Percentiles rank a stretch among this genome's conserved stretches.
These are phyloP conservation scores for Pristionchus fissidentatus DNA, from an alignment of 2,888 invertebrate genomes.

Conservation along the genomic window DNA sequence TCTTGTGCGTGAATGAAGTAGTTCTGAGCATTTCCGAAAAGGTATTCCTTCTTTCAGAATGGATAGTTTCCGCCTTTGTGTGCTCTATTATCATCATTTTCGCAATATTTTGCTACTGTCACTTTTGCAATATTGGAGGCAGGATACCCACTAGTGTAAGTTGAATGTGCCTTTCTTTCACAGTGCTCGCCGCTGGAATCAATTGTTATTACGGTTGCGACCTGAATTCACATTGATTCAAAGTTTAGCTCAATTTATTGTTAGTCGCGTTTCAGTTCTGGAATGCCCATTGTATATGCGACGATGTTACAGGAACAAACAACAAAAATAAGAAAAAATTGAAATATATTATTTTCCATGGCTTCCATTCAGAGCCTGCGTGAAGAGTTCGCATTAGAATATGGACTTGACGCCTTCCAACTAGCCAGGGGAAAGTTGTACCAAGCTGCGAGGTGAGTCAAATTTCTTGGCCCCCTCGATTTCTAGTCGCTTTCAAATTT, in stretches of 20 bases:
- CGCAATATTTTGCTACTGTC: not conserved
- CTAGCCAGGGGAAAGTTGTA: not conserved
- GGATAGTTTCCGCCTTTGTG: not conserved
- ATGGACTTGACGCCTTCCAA: not conserved
- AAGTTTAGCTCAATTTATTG: not conserved
- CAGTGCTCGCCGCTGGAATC: no score
- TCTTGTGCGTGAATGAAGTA: not conserved
- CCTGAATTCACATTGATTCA: not conserved
- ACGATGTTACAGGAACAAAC: not conserved
- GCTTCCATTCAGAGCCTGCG: not conserved
- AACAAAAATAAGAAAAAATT: not conserved
- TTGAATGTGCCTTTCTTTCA: not conserved
- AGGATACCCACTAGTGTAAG: not conserved
- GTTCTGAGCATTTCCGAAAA: not conserved
- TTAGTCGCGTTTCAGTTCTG: not conserved
- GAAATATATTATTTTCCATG: no score
- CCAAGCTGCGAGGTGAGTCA: not conserved
- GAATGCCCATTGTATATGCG: not conserved
- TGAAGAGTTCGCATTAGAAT: not conserved
- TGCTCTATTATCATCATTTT: not conserved
- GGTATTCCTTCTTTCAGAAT: conserved; percentile 1
- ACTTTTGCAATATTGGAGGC: not conserved
- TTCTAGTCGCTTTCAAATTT: no score
- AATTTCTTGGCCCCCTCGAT: no score
- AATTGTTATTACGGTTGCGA: not conserved